phyloP scores from a whole-genome alignment of 2,113 vertebrate genomes.

The Peromyscus leucopus region DNA sequence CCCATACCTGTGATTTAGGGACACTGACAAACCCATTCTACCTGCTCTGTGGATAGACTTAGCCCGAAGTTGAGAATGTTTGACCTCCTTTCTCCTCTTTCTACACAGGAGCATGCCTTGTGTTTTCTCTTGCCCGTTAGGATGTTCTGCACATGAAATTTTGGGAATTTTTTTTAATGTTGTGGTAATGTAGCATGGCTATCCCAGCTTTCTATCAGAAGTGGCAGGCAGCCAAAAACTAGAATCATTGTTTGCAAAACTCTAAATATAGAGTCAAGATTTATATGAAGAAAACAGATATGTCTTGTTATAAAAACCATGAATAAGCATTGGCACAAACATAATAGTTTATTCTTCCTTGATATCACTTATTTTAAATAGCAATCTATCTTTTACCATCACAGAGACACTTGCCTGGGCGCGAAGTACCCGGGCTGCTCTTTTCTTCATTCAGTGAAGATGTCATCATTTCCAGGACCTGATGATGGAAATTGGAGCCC shows the following conservation, averaged over 20 bases:
- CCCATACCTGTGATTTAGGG: not conserved
- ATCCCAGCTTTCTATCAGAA: slow-evolving; percentile 87
- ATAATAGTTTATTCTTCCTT: slow-evolving; percentile 89
- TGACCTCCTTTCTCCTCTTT: slow-evolving; percentile 25
- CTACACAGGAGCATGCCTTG: not conserved
- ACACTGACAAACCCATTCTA: not conserved
- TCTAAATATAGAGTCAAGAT: slow-evolving; percentile 91
- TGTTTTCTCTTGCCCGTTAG: slow-evolving; percentile 15
- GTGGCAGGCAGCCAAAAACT: slow-evolving; percentile 90
- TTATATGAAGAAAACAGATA: slow-evolving; percentile 90
- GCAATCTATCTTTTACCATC: slow-evolving; percentile 83
- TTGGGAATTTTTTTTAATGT: slow-evolving; percentile 75
- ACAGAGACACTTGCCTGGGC: slow-evolving; percentile 82
- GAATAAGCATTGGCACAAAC: slow-evolving; percentile 89
- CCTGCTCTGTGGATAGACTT: not conserved
- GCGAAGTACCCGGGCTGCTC: slow-evolving; percentile 78
- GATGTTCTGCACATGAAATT: slow-evolving; percentile 68
- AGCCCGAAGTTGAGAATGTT: not conserved
- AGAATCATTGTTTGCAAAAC: slow-evolving; percentile 90
- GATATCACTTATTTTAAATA: slow-evolving; percentile 88
- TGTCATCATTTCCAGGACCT: slow-evolving; percentile 83
- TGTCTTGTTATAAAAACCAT: slow-evolving; percentile 89
- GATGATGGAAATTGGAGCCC: slow-evolving; percentile 82
- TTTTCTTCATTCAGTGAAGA: slow-evolving; percentile 84
- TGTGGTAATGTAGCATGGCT: slow-evolving; percentile 81